Evolutionary conservation across 1,140 invertebrate species (phyloP).

Genomic region (Stegodyphus mimosarum): DNA sequence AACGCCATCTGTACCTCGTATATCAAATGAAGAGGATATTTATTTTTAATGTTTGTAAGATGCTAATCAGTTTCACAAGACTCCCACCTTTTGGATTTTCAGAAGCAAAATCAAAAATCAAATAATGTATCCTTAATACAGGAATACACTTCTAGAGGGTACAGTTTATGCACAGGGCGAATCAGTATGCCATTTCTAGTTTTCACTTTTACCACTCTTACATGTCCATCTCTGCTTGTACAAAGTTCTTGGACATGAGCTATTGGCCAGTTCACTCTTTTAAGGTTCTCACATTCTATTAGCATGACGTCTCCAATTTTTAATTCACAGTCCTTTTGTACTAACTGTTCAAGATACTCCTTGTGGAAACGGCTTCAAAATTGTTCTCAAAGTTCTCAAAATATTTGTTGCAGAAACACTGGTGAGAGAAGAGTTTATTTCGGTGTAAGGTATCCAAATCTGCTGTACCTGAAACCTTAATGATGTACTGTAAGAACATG

Average conservation of each 20-base stretch:
- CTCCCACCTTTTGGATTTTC: constrained; percentile 13
- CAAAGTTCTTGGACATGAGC: background rate
- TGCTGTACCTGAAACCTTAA: too few relatives aligned
- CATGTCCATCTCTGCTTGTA: constrained; percentile 24
- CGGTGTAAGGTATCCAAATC: background rate
- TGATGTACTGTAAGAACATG: too few relatives aligned
- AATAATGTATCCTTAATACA: background rate
- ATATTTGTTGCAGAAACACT: background rate
- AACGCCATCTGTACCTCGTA: too few relatives aligned
- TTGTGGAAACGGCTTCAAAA: background rate
- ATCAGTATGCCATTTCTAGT: constrained; percentile 62
- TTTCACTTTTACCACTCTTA: constrained; percentile 63
- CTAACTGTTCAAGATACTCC: background rate
- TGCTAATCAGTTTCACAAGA: background rate
- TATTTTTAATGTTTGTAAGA: too few relatives aligned
- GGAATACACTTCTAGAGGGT: constrained; percentile 40
- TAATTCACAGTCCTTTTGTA: background rate
- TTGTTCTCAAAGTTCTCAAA: constrained; percentile 5
- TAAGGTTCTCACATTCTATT: background rate
- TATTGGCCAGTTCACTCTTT: constrained; percentile 9
- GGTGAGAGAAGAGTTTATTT: background rate
- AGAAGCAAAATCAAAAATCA: background rate
- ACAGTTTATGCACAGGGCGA: constrained; percentile 63
- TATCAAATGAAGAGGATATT: too few relatives aligned
- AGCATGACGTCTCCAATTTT: constrained; percentile 9